Percentiles rank a stretch among this genome's conserved stretches.
phyloP scores from a whole-genome alignment of 2,113 vertebrate genomes.

The Zosterops borbonicus region DNA sequence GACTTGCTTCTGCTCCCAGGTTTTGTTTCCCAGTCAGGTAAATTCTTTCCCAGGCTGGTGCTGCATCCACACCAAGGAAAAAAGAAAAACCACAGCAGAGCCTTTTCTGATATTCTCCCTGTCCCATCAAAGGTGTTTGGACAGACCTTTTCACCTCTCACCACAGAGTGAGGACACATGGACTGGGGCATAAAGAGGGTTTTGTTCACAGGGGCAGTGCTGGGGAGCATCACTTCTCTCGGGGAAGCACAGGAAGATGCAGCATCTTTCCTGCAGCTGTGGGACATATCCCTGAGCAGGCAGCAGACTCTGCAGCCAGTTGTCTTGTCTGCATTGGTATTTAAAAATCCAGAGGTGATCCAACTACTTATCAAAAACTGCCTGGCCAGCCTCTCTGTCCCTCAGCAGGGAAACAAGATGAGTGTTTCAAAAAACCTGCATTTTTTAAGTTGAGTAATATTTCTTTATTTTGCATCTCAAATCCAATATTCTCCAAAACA shows the following conservation, averaged over 20 bases:
- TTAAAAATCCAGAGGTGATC: background rate
- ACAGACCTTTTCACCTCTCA: background rate
- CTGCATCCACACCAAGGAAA: background rate
- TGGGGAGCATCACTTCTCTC: background rate
- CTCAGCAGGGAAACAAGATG: rapidly evolving
- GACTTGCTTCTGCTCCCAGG: background rate
- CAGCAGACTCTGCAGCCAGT: background rate
- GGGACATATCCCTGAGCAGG: background rate
- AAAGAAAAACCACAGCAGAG: rapidly evolving
- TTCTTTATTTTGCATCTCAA: background rate
- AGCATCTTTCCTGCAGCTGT: background rate
- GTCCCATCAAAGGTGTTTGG: background rate
- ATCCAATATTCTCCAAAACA: background rate
- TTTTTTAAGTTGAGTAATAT: background rate
- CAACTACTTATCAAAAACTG: background rate
- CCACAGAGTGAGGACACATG: background rate
- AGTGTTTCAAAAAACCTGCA: background rate
- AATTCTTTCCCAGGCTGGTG: background rate
- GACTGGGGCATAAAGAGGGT: background rate
- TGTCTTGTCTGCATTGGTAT: background rate
- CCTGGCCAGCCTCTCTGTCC: background rate
- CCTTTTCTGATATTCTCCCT: background rate
- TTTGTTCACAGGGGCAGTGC: background rate
- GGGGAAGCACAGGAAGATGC: background rate
- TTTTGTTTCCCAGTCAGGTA: background rate